Conservation (phyloP, 1,140 invertebrate genomes). For the Neuroterus valhalla region DNA sequence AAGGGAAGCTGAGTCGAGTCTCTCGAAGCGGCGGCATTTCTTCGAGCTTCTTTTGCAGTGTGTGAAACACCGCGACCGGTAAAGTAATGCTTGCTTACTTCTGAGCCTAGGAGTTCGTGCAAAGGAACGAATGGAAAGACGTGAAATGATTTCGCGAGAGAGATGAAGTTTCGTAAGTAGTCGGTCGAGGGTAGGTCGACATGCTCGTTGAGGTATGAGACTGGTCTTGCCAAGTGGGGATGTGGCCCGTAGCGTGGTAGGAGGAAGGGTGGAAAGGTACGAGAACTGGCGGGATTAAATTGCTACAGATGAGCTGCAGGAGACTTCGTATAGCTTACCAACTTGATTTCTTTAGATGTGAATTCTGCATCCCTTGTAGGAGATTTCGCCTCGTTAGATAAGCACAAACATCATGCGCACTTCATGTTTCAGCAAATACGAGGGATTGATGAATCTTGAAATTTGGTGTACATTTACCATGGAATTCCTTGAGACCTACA, state of each 20-base stretch:
- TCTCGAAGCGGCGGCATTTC: constrained; percentile 40
- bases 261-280: constrained; percentile 47
- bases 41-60: constrained; percentile 39
- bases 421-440: too few species aligned
- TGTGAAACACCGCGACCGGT: constrained; percentile 40
- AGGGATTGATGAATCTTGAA: too few species aligned
- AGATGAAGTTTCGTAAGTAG: constrained; percentile 65
- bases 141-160: constrained; percentile 66
- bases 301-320: constrained; percentile 68
- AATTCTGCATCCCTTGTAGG: constrained; percentile 17
- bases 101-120: constrained; percentile 45
- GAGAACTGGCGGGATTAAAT: constrained; percentile 67
- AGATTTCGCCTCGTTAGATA: constrained; percentile 7
- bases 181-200: constrained; percentile 44
- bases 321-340: constrained; percentile 46
- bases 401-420: too few species aligned
- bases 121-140: constrained; percentile 48
- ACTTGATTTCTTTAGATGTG: neutral
- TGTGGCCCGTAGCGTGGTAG: constrained; percentile 38
- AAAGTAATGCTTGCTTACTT: constrained; percentile 53
- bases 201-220: constrained; percentile 25
- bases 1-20: constrained; percentile 38
- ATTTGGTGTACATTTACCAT: too few species aligned
- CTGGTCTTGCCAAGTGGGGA: neutral
- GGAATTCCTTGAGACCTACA: too few species aligned